Evolutionary conservation across 2,113 vertebrate species (phyloP).

Genomic region (Diadophis punctatus): DNA sequence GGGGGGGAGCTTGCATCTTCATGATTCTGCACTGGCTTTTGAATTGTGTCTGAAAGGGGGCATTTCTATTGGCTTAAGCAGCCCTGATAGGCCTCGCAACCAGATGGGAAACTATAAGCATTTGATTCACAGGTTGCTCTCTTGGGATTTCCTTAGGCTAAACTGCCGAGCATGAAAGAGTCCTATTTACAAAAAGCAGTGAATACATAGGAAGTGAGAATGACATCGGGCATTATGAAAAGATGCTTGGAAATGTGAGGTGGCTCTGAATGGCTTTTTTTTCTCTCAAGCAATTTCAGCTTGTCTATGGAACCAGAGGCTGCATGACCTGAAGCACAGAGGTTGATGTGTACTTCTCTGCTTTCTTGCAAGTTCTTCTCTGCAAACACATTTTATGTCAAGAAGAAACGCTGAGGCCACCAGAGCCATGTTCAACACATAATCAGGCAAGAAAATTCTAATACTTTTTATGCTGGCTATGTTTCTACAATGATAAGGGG

Average conservation of each 20-base stretch:
- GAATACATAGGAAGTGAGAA: constrained; percentile 75
- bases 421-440: not conserved
- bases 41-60: not conserved
- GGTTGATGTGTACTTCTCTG: not conserved
- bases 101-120: constrained; percentile 61
- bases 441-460: not conserved
- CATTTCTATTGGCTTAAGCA: constrained; percentile 15
- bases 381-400: not conserved
- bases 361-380: not conserved
- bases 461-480: not conserved
- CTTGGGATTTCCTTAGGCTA: constrained; percentile 72
- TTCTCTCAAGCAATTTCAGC: constrained; percentile 57
- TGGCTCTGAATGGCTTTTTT: constrained; percentile 71
- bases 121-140: constrained; percentile 72
- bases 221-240: constrained; percentile 74
- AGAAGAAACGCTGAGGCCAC: not conserved
- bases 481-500: not conserved
- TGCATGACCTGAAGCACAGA: constrained; percentile 54
- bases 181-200: constrained; percentile 69
- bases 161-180: constrained; percentile 72
- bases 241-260: constrained; percentile 75
- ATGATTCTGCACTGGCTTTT: not conserved
- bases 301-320: constrained; percentile 51
- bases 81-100: constrained; percentile 54
- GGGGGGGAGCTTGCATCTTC: not conserved